Evolutionary conservation across 1,140 invertebrate genomes (phyloP).

Genomic region (Bombus turneri): DNA sequence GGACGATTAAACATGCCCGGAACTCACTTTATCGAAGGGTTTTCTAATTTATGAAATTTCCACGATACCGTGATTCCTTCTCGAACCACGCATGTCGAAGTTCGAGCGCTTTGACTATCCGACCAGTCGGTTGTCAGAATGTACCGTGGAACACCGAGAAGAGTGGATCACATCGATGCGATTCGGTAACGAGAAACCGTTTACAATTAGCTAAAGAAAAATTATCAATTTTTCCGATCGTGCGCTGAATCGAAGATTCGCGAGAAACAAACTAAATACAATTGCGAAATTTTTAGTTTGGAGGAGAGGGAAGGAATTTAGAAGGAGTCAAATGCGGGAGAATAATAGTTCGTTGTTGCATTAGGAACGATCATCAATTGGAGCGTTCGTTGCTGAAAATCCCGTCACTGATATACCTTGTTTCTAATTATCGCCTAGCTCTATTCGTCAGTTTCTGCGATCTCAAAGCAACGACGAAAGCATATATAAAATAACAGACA

Average conservation of each 20-base stretch:
- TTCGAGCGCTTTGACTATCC: not conserved
- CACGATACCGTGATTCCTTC: not conserved
- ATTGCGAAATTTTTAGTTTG: no score
- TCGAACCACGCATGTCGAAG: rapidly evolving
- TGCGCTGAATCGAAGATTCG: not conserved
- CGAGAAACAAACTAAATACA: no score
- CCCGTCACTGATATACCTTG: no score
- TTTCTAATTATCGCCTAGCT: not conserved
- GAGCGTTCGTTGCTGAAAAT: not conserved
- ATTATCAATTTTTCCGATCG: not conserved
- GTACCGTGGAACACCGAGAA: no score
- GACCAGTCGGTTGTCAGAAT: not conserved
- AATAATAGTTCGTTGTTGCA: not conserved
- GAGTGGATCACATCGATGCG: no score
- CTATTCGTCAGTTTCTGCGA: constrained; percentile 28
- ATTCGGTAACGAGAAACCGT: not conserved
- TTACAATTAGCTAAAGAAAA: no score
- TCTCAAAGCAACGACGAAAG: no score
- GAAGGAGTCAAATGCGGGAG: no score
- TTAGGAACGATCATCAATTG: no score
- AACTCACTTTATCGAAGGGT: not conserved
- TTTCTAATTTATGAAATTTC: constrained; percentile 9
- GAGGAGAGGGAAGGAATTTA: no score
- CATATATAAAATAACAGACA: no score
- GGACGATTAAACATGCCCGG: not conserved